phyloP scores from a whole-genome alignment of 2,797 vertebrate genomes.

The Poeciliopsis gracilis region DNA sequence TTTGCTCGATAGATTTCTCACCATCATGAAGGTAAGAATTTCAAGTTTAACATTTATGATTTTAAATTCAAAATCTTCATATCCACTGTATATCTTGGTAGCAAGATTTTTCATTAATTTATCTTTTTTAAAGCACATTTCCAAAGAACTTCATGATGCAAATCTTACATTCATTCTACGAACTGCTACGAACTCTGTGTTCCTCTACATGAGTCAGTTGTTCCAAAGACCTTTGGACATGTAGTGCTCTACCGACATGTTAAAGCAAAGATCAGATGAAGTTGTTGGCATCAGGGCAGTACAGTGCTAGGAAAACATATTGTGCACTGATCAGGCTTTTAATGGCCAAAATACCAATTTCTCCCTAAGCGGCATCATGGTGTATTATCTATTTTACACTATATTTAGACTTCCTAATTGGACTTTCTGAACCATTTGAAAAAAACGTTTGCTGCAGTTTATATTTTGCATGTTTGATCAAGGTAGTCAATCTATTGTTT shows the following conservation, averaged over 20 bases:
- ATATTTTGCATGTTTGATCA: no score
- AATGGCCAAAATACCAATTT: neutral
- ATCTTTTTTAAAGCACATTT: neutral
- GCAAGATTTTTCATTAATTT: neutral
- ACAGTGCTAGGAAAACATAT: neutral
- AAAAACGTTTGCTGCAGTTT: no score
- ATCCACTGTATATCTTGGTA: neutral
- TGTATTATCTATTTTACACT: no score
- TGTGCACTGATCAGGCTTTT: neutral
- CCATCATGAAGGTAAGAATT: slow-evolving; percentile 92
- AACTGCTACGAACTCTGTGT: neutral
- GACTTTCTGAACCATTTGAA: no score
- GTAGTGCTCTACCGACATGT: neutral
- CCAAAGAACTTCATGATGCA: neutral
- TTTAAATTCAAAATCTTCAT: neutral
- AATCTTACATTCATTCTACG: neutral
- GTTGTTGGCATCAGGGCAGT: neutral
- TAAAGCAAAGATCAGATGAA: neutral
- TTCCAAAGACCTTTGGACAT: neutral
- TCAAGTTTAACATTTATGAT: neutral
- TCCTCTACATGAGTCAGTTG: neutral
- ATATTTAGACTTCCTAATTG: no score
- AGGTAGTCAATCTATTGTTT: no score
- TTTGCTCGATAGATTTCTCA: slow-evolving; percentile 94
- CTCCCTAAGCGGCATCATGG: neutral